Evolutionary conservation across 2,797 vertebrate species (phyloP).

Genomic region (Percopsis omiscomaycus): DNA sequence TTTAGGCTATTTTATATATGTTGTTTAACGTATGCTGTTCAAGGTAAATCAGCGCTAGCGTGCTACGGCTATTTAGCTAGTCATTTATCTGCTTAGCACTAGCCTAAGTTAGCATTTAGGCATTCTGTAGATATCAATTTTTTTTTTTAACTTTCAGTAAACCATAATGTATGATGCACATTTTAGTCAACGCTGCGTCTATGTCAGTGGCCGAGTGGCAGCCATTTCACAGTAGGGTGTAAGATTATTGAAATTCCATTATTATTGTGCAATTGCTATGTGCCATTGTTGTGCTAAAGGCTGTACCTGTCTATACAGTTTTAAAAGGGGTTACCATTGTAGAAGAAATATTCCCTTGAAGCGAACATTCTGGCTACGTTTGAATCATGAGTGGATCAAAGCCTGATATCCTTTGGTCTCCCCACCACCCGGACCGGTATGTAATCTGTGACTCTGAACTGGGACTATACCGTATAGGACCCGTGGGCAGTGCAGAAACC

Average conservation of each 20-base stretch:
- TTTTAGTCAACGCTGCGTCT: no score
- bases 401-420: constrained; percentile 97
- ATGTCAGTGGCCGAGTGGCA: not conserved
- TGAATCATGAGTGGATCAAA: constrained; percentile 93
- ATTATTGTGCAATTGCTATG: not conserved
- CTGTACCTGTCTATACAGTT: not conserved
- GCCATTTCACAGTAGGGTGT: not conserved
- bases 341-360: constrained; percentile 25
- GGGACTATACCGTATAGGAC: constrained; percentile 92
- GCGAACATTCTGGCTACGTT: constrained; percentile 26
- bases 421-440: constrained; percentile 93
- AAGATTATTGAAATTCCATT: not conserved
- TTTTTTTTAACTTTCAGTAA: no score
- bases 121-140: no score
- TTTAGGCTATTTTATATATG: no score
- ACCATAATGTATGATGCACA: no score
- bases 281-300: not conserved
- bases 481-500: constrained; percentile 82
- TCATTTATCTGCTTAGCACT: constrained; percentile 53
- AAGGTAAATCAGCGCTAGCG: not conserved
- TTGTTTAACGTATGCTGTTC: not conserved
- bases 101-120: constrained; percentile 55
- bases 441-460: constrained; percentile 97
- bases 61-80: constrained; percentile 6
- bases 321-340: constrained; percentile 21